phyloP scores from a whole-genome alignment of 1,140 invertebrate species.

The Diabrotica undecimpunctata region DNA sequence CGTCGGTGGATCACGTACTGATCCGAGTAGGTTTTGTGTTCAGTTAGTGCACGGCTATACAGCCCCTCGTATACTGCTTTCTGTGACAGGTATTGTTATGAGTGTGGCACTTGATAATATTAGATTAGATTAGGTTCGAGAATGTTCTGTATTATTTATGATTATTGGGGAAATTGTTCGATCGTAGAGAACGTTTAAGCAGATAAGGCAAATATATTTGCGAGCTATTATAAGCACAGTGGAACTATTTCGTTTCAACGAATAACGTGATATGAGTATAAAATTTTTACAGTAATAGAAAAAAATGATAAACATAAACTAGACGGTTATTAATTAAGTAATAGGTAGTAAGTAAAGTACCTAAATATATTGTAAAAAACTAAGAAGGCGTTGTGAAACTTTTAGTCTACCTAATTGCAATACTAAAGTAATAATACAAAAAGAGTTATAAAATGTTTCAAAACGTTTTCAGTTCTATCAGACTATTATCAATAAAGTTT shows the following conservation, averaged over 20 bases:
- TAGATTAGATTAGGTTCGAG: neutral
- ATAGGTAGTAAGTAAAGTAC: too few relatives aligned
- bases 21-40: conserved; percentile 12
- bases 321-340: too few relatives aligned
- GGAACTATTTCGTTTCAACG: neutral
- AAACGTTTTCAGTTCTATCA: too few relatives aligned
- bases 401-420: too few relatives aligned
- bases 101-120: conserved; percentile 4
- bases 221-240: neutral
- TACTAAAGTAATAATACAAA: too few relatives aligned
- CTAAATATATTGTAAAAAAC: too few relatives aligned
- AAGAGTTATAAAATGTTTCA: too few relatives aligned
- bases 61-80: neutral
- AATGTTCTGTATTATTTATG: too few relatives aligned
- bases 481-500: too few relatives aligned
- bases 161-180: conserved; percentile 1
- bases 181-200: neutral
- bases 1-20: conserved; percentile 1
- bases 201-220: neutral
- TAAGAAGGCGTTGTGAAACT: too few relatives aligned
- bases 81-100: conserved; percentile 8
- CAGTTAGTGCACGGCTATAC: conserved; percentile 2
- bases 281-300: too few relatives aligned
- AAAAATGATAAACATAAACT: too few relatives aligned
- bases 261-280: neutral